A percentile compares a stretch with the other conserved stretches of the same genome.
These are phyloP conservation scores for mouse (Mus musculus) DNA, from an alignment of 2,113 vertebrate genomes.

Conservation along the genomic window DNA sequence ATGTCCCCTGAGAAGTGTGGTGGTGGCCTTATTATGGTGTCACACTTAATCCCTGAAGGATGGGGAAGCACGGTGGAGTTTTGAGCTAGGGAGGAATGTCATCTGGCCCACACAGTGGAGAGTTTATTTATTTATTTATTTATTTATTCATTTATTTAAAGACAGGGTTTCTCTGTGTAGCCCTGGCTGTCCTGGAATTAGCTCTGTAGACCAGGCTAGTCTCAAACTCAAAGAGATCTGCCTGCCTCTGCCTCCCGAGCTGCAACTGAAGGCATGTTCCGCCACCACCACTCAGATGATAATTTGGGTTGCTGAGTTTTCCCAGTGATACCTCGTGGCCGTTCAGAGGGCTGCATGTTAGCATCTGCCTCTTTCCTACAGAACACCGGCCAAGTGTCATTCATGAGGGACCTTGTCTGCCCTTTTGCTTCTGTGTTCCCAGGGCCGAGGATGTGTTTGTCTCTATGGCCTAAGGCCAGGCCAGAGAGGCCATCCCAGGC, in stretches of 20 bases:
- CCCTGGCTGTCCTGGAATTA: background rate
- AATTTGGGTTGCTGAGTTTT: background rate
- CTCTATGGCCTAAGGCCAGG: background rate
- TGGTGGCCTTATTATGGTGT: accelerated
- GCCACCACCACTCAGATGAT: background rate
- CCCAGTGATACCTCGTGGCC: background rate
- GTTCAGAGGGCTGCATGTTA: background rate
- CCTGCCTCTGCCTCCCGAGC: background rate
- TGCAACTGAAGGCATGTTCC: accelerated
- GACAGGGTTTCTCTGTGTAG: background rate
- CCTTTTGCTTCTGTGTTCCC: background rate
- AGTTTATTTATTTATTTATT: too few relatives aligned
- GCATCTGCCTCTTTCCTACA: background rate
- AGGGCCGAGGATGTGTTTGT: background rate
- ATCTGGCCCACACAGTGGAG: background rate
- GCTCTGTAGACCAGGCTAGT: background rate
- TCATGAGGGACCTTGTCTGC: background rate
- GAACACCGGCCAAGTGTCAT: background rate
- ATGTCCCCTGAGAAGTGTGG: accelerated
- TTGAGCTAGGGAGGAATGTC: background rate
- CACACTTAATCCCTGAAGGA: background rate
- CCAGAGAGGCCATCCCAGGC: background rate
- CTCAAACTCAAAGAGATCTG: background rate
- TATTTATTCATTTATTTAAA: too few relatives aligned
- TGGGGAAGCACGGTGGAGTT: background rate